Evolutionary conservation across 2,888 invertebrate species (phyloP).

Genomic region (Acanthosepion lycidas): DNA sequence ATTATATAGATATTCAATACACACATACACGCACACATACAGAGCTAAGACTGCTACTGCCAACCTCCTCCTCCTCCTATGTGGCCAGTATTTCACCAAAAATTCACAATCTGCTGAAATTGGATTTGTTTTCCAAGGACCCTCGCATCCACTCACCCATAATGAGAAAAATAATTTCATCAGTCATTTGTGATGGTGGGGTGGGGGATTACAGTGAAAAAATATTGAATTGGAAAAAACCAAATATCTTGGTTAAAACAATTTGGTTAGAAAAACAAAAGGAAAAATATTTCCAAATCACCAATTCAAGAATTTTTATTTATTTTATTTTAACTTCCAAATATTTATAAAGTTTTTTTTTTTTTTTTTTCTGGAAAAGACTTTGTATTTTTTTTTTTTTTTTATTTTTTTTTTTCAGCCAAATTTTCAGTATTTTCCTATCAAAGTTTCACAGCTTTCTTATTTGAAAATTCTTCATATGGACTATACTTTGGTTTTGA

Average conservation of each 20-base stretch:
- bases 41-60: slow-evolving; percentile 6
- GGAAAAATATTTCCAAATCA: neutral
- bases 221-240: neutral
- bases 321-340: slow-evolving; percentile 8
- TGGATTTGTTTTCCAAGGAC: neutral
- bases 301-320: neutral
- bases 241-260: slow-evolving; percentile 1
- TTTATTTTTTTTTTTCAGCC: neutral
- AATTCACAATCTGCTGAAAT: neutral
- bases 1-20: neutral
- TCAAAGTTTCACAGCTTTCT: neutral
- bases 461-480: neutral
- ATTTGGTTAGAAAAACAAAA: neutral
- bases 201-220: neutral
- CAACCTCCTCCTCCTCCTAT: neutral
- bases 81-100: slow-evolving; percentile 12
- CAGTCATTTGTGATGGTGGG: neutral
- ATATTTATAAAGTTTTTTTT: neutral
- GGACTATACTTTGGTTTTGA: neutral
- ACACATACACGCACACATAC: neutral
- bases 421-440: neutral
- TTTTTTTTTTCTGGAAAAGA: neutral
- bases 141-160: neutral
- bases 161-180: neutral
- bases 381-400: neutral